Base-by-base conservation (phyloP, 2,113 vertebrate genomes). In the Ranitomeya imitator region DNA sequence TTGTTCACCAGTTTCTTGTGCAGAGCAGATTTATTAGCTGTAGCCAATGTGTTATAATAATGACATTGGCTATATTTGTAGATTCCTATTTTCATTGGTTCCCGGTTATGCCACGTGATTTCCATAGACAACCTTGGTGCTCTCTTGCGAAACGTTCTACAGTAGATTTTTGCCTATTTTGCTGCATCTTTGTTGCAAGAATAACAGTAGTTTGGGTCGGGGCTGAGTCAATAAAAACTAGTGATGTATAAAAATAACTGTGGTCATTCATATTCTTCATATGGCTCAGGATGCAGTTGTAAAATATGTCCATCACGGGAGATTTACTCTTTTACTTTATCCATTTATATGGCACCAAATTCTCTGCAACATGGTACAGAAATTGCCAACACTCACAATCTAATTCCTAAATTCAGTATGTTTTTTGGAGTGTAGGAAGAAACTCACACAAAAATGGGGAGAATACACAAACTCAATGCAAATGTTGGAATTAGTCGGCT, bases 31-130 rank as follows among this genome's bases (percentile, higher is more conserved):
- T 82, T 14, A 61, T 18, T 82, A 45, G 37, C 16, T 37, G 31
- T 31, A 82, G 59, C 31, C 37, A 10, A 31, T 59, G 26, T 60
- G 26, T 61, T 57, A 59, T 60, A 81, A 31, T 16, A 60, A 81
- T 65, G 37, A 67, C 21, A 83, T 45, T 83, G 63, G 78, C 78
- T 31, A 59, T 80, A 60, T 31, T 21, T 83, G 61, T 52, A n/a
- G 19, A 69, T 55, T 14, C 14, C 21, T 55, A 71, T 26, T n/a
- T 21, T 61, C 52, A 37, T 6, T 51, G 18, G 85, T 78, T 52
- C 78, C 85, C 55, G 21, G 65, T 78, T 45, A 86, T 63, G 59
- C 21, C 57, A 84, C 19, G 13, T 85, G 31, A 63, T 78, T 59
- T 78, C 9, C 59, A 78, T 61, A 78, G 73, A 78, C 59, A 63